A percentile compares a stretch with the other conserved stretches of the same genome.
Evolutionary conservation across 2,888 invertebrate genomes (phyloP).

Genomic region (Tipula helvola): DNA sequence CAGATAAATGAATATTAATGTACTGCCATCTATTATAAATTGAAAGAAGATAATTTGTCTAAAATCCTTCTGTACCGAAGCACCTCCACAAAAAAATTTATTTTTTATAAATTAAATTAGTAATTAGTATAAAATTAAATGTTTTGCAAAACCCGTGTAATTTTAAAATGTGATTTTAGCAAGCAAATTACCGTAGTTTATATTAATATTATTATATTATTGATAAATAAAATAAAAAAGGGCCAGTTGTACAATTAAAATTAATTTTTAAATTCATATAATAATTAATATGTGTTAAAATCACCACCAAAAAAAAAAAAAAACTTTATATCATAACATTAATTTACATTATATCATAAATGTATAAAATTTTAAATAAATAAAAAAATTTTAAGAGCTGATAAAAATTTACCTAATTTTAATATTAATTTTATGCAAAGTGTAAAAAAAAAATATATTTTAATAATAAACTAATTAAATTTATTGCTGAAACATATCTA

Average conservation of each 20-base stretch:
- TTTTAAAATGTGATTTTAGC: not conserved
- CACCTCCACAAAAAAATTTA: not conserved
- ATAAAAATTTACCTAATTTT: not conserved
- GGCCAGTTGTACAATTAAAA: slow-evolving; percentile 4
- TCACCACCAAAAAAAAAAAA: not conserved
- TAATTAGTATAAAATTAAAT: not conserved
- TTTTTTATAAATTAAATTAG: not conserved
- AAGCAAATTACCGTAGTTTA: not conserved
- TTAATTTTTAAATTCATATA: not conserved
- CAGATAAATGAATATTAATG: not conserved
- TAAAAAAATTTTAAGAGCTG: not conserved
- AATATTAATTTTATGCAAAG: not conserved
- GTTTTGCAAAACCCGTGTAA: not conserved
- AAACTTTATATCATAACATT: not conserved
- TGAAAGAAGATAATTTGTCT: not conserved
- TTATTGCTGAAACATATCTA: not conserved
- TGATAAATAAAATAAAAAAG: not conserved
- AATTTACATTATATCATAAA: not conserved
- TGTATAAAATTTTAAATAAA: not conserved
- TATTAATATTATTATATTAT: not conserved
- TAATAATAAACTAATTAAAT: not conserved
- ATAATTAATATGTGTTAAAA: not conserved
- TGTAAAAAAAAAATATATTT: not conserved
- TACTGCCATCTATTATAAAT: not conserved
- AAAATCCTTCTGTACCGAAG: not conserved